phyloP scores from a whole-genome alignment of 2,888 invertebrate genomes.

The Tinea pellionella region DNA sequence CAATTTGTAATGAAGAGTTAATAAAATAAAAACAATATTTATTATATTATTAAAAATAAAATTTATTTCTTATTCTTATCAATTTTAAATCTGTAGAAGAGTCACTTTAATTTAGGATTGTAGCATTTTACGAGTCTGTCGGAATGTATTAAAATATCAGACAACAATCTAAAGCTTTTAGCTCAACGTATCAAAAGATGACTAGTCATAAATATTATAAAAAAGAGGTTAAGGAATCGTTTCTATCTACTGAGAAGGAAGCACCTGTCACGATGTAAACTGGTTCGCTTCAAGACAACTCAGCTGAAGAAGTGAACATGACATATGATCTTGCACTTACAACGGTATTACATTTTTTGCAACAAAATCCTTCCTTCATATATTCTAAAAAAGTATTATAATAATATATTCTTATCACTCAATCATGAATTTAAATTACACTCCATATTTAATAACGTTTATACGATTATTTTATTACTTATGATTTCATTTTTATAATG shows the following conservation, averaged over 20 bases:
- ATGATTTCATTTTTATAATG: neutral
- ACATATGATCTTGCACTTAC: neutral
- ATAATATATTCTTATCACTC: neutral
- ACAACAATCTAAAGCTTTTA: neutral
- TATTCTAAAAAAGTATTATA: neutral
- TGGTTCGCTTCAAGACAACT: slow-evolving; percentile 5
- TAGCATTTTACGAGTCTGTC: neutral
- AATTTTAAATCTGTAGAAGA: neutral
- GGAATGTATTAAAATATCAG: neutral
- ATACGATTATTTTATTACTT: neutral
- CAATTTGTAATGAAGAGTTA: neutral
- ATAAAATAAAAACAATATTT: neutral
- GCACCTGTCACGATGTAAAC: slow-evolving; percentile 10
- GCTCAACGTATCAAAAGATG: neutral
- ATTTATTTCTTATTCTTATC: neutral
- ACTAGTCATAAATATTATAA: slow-evolving; percentile 1
- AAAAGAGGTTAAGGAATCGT: neutral
- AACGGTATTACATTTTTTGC: neutral
- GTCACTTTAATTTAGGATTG: neutral
- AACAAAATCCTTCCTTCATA: neutral
- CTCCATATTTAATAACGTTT: neutral
- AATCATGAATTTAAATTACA: neutral
- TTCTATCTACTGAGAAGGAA: slow-evolving; percentile 8
- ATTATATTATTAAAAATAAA: neutral
- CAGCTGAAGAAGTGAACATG: slow-evolving; percentile 6